Base-by-base conservation (phyloP, 2,888 invertebrate species). In the Serripes groenlandicus region DNA sequence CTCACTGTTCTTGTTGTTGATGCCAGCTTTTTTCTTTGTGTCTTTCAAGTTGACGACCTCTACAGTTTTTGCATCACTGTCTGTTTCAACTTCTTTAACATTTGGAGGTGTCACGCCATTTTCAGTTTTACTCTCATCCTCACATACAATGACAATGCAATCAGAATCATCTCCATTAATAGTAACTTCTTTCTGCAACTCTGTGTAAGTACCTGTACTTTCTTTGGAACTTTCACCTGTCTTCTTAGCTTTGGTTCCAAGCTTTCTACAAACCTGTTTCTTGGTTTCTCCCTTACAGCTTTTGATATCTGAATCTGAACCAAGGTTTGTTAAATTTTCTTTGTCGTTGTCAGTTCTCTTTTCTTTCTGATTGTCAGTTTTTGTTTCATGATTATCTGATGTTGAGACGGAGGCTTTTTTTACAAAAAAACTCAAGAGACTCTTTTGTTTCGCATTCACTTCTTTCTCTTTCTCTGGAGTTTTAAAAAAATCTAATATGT, bases 401-500 rank as follows among this genome's bases (percentile, higher is more conserved):
- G 56, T 58, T 21, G 28, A 42, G 26, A 26, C 42, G 62, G 28
- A 18, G n/a, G 3, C 26, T 9, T 52, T 32, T 58, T 84, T 87
- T 1, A 74, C 32, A 66, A 87, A 86, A 60, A 79, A 86, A 35
- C 84, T 81, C 1, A 88, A 75, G 23, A 89, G 69, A 76, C 83
- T 83, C 77, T 83, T 87, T 11, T 87, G 86, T 70, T 87, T 90
- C 3, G 73, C 71, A 34, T 64, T 34, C 34, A 73, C 64, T 52
- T 75, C 75, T 18, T 56, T 49, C 11, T 75, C 75, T 75, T 88
- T 88, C 35, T 80, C 84, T 54, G 90, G 88, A 35, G 88, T 87
- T 79, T 84, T 89, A 60, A 90, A 90, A 77, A 88, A 89, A 62
- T 88, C 89, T 23, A 88, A 52, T 34, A 90, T 90, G 7, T 85